Evolutionary conservation across 2,113 vertebrate genomes (phyloP), one percentile per base, ranked within the genome.

Genomic region (Neopipo cinnamomea): DNA sequence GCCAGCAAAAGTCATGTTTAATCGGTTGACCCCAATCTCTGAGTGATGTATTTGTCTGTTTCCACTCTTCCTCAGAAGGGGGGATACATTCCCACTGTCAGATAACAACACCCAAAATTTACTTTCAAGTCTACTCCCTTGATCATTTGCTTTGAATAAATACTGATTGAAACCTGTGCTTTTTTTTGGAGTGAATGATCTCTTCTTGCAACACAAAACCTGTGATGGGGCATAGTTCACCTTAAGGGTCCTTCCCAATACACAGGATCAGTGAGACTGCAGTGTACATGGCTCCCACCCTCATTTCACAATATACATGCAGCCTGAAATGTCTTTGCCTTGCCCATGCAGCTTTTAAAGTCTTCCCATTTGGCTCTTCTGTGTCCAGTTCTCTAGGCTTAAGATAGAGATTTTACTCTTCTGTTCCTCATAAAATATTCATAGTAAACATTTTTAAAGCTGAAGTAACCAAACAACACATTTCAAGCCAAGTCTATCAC

Each of bases 261-360:
- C 59, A n/a, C 9, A 63, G 21, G 10, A 63, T 0, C 0, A 37
- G 20, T 33, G 33, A 81, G 25, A 73, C 52, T 50, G 11, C 25
- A 72, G 7, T 7, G 10, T 10, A 13, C 3, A 0, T 11, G n/a
- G 30, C 23, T 84, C 59, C 55, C 75, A 1, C 4, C 8, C 14
- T 66, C 59, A 31, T 68, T 59, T 70, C 55, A 47, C 37, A 74
- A 33, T 56, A 35, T 5, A 58, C 19, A 17, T 41, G 13, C 53
- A 88, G 25, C 21, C 50, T 88, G 37, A 86, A 93, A 35, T 71
- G 14, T 39, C 35, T 63, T 61, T 66, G 30, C 21, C 25, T 52
- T 88, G 23, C 6, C 49, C 22, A 5, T 19, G 22, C 14, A 58
- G 11, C 5, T 47, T 53, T 11, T 3, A 14, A 67, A 56, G 4